Conservation (phyloP, 2,797 vertebrate genomes). For the Ctenochaetus hawaiiensis region DNA sequence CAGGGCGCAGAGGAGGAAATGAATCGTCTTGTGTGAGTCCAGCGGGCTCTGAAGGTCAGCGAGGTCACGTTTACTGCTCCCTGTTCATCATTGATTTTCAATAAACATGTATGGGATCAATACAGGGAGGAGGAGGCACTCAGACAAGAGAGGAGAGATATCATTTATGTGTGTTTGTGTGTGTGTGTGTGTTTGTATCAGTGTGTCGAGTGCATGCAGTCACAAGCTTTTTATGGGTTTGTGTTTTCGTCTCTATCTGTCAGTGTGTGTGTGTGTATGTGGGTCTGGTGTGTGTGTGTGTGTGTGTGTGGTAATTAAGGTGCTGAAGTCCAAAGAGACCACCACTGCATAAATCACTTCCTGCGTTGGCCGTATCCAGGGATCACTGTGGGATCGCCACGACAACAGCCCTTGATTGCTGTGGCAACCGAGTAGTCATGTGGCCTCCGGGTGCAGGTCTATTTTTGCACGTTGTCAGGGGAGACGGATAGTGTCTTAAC, state of each 20-base stretch:
- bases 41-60: constrained; percentile 12
- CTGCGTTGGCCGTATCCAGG: constrained; percentile 65
- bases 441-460: constrained; percentile 71
- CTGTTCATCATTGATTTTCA: constrained; percentile 31
- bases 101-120: constrained; percentile 33
- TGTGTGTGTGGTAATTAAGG: constrained; percentile 66
- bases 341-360: constrained; percentile 72
- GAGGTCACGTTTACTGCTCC: constrained; percentile 13
- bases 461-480: constrained; percentile 81
- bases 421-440: constrained; percentile 79
- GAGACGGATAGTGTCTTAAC: constrained; percentile 74
- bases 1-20: background rate
- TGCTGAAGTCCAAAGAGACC: constrained; percentile 66
- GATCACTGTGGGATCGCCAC: constrained; percentile 69
- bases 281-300: constrained; percentile 1
- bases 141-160: background rate
- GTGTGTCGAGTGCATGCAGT: constrained; percentile 16
- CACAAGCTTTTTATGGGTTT: constrained; percentile 17
- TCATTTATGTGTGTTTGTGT: constrained; percentile 10
- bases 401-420: constrained; percentile 79
- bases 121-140: constrained; percentile 10
- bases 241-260: background rate
- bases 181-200: background rate
- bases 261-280: constrained; percentile 7
- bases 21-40: background rate